Conservation (phyloP, 2,888 invertebrate genomes). For the Heteropelma amictum region DNA sequence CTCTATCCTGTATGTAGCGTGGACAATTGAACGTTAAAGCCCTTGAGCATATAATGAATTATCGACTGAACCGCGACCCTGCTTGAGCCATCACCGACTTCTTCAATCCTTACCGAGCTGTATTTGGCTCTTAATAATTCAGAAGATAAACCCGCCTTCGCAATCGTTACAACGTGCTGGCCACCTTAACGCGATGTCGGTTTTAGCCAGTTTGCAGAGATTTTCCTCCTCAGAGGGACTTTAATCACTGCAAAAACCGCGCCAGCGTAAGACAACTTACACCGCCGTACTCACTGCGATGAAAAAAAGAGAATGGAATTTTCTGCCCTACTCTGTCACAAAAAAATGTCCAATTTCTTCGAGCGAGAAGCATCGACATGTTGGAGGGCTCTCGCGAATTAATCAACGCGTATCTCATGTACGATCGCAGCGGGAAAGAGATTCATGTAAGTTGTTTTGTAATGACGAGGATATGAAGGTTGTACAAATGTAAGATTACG, state of each 20-base stretch:
- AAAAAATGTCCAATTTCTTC: background rate
- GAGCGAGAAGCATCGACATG: no score
- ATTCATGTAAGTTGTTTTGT: constrained; percentile 18
- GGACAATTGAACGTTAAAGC: constrained; percentile 28
- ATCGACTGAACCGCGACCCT: background rate
- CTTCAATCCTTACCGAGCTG: no score
- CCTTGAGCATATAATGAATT: background rate
- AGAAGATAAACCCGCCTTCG: no score
- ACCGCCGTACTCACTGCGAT: no score
- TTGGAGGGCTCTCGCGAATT: constrained; percentile 20
- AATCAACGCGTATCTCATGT: constrained; percentile 36
- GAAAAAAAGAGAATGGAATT: background rate
- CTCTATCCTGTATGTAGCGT: background rate
- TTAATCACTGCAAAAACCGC: no score
- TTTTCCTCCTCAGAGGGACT: no score
- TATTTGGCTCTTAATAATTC: no score
- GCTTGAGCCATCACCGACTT: no score
- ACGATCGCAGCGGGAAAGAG: constrained; percentile 11
- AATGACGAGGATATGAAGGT: constrained; percentile 1
- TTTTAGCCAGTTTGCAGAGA: no score
- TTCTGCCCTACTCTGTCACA: background rate
- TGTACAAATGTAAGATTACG: constrained; percentile 12
- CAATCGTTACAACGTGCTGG: no score
- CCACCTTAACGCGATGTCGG: no score
- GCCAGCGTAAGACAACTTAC: no score